A percentile compares a stretch with the other conserved stretches of the same genome.
These are phyloP conservation scores for Rhinoraja longicauda DNA, from an alignment of 2,797 vertebrate genomes.

Conservation along the genomic window DNA sequence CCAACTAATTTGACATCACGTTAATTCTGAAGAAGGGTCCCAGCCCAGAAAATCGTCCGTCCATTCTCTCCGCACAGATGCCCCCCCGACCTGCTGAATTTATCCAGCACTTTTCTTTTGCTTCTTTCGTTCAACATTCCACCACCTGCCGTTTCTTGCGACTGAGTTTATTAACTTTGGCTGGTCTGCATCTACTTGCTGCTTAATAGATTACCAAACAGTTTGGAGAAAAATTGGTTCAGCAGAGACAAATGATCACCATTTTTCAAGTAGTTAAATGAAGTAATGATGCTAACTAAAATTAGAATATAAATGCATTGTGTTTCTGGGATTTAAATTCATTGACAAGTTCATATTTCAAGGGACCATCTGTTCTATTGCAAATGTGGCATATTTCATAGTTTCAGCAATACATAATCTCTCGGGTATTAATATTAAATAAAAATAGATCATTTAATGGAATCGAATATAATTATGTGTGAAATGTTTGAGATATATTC, in stretches of 20 bases:
- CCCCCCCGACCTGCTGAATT: too few relatives aligned
- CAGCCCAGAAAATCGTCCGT: too few relatives aligned
- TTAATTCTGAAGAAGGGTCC: too few relatives aligned
- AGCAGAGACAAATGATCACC: background rate
- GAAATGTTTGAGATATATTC: constrained; percentile 9
- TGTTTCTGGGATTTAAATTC: constrained; percentile 24
- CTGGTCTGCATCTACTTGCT: background rate
- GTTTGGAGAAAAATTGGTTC: background rate
- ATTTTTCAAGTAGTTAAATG: background rate
- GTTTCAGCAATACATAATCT: background rate
- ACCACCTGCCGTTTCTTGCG: too few relatives aligned
- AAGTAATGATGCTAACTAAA: background rate
- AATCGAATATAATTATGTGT: constrained; percentile 13
- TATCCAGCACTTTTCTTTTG: too few relatives aligned
- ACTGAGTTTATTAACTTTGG: background rate
- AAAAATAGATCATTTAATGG: constrained; percentile 17
- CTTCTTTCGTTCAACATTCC: too few relatives aligned
- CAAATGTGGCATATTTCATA: constrained; percentile 21
- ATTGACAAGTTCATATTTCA: constrained; percentile 34
- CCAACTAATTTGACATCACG: background rate
- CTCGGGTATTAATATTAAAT: constrained; percentile 32
- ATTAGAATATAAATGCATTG: constrained; percentile 13
- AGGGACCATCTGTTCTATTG: constrained; percentile 26
- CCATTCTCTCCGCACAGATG: too few relatives aligned
- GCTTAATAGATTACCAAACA: background rate